Conservation (phyloP, 2,797 vertebrate genomes). For the Cephalopachus bancanus region DNA sequence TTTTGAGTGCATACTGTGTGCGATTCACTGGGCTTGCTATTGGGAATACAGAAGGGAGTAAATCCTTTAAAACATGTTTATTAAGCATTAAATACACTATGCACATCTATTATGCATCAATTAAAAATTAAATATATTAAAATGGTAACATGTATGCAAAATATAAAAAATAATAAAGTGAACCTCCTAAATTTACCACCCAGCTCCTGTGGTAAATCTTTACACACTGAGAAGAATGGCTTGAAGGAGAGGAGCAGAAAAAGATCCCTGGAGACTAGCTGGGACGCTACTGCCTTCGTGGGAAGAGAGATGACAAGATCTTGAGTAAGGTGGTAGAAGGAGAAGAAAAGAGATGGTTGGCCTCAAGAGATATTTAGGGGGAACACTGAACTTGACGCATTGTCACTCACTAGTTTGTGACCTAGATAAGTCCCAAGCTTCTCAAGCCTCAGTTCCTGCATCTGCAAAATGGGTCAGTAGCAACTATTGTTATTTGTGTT, state of each 20-base stretch:
- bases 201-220: neutral
- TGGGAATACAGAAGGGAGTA: neutral
- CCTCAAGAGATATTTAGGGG: neutral
- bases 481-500: neutral
- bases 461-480: constrained; percentile 14
- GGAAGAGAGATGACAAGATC: neutral
- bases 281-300: neutral
- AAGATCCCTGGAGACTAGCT: neutral
- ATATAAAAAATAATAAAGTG: neutral
- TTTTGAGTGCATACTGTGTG: constrained; percentile 9
- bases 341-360: neutral
- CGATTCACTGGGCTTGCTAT: neutral
- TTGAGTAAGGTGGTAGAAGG: neutral
- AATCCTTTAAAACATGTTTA: constrained; percentile 38
- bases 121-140: neutral
- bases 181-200: neutral
- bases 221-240: neutral
- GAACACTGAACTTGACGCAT: neutral
- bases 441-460: neutral
- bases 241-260: neutral
- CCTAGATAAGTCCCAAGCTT: neutral
- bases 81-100: constrained; percentile 21
- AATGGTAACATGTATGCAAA: neutral
- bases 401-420: constrained; percentile 8
- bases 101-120: no score